Percentiles rank a stretch among this genome's conserved stretches.
Conservation (phyloP, 2,113 vertebrate species). For the Donacobius atricapilla region DNA sequence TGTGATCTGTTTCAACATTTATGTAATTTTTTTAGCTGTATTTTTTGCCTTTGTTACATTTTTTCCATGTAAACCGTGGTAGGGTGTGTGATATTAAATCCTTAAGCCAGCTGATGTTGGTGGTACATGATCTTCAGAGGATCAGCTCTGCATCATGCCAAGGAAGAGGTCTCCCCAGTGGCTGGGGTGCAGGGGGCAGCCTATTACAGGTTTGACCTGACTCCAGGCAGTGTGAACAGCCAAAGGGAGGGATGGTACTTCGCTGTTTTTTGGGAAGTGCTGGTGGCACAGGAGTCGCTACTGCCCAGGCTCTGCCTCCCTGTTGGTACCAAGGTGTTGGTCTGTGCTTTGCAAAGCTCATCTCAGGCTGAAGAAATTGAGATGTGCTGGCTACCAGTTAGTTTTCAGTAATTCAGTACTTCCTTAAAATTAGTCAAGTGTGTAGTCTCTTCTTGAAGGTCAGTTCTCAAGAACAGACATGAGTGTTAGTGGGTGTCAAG, state of each 20-base stretch:
- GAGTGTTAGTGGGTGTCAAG: constrained; percentile 2
- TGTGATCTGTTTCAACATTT: background rate
- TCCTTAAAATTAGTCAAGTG: constrained; percentile 68
- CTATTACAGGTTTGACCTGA: background rate
- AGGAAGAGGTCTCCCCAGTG: background rate
- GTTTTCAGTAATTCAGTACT: constrained; percentile 47
- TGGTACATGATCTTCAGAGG: background rate
- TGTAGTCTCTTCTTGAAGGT: constrained; percentile 42
- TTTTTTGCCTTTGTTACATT: background rate
- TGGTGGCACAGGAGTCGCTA: background rate
- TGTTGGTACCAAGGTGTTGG: background rate
- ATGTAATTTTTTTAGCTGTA: background rate
- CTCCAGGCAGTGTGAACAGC: background rate
- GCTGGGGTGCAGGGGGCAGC: background rate
- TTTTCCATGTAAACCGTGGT: background rate
- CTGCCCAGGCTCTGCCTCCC: background rate
- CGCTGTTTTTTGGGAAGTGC: background rate
- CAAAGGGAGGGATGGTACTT: background rate
- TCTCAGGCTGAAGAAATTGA: background rate
- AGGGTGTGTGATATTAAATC: background rate
- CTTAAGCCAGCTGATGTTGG: background rate
- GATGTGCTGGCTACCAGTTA: background rate
- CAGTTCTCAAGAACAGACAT: background rate
- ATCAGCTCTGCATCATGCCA: background rate
- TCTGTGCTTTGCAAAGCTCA: background rate